A percentile compares a stretch with the other conserved stretches of the same genome.
These are phyloP conservation scores for Pseudorhiza aurosa DNA, from an alignment of 30 jellyfish, hydroid and myxozoan species.

Conservation along the genomic window DNA sequence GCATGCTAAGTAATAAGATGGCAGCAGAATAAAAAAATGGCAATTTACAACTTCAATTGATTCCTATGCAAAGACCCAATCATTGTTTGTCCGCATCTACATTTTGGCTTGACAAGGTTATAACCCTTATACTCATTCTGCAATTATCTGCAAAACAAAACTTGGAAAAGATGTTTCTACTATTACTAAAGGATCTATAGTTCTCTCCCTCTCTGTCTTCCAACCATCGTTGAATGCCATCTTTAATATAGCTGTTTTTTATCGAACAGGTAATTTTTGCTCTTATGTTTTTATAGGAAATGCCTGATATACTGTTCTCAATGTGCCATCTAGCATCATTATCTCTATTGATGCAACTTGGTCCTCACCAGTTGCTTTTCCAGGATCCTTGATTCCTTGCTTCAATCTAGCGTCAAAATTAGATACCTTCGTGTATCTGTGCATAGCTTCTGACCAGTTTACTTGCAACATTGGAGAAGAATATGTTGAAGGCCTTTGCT, in stretches of 20 bases:
- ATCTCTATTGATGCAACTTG: not conserved
- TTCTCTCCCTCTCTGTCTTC: conserved; percentile 1
- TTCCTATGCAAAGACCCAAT: too few species aligned
- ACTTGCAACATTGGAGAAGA: conserved; percentile 2
- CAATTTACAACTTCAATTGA: too few species aligned
- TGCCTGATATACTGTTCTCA: not conserved
- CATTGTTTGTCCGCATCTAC: too few species aligned
- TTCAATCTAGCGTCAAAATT: not conserved
- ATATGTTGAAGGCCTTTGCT: not conserved
- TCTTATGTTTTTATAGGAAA: not conserved
- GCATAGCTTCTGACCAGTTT: not conserved
- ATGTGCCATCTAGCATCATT: not conserved
- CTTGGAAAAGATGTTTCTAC: too few species aligned
- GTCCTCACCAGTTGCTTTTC: not conserved
- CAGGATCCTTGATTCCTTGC: not conserved
- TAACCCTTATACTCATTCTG: too few species aligned
- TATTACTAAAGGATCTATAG: conserved; percentile 10
- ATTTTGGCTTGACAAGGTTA: too few species aligned
- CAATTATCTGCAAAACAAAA: too few species aligned
- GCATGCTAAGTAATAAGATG: too few species aligned
- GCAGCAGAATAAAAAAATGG: too few species aligned
- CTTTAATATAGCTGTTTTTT: conserved; percentile 4
- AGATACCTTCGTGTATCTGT: not conserved
- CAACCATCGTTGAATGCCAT: not conserved
- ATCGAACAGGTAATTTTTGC: not conserved